Evolutionary conservation across 2,113 vertebrate genomes (phyloP), one percentile per base, ranked within the genome.

Genomic region (Pedetes capensis): DNA sequence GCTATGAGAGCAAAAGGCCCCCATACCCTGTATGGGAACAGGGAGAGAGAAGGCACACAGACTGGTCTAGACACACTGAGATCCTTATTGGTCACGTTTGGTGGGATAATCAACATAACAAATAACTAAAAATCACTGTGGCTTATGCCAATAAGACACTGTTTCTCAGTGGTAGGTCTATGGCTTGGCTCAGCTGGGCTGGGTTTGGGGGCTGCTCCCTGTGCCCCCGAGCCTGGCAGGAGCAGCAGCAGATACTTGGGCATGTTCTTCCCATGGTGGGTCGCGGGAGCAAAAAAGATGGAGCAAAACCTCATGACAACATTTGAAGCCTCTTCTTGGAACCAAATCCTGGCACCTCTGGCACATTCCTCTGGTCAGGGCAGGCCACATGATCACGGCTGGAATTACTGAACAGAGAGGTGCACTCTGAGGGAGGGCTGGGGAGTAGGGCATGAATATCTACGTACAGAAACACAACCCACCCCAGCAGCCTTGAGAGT

Each of bases 371-470:
- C 63, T 20, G 39, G 47, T 72, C 59, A 71, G 68, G 81, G 17
- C 18, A 55, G 47, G 23, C 16, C 47, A 42, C n/a, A 22, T 16
- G 59, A 53, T 3, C n/a, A 14, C 39, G n/a, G 9, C 2, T 59
- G 66, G 16, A 79, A 51, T 55, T 55, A 12, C 4, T 53, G 47
- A 47, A 25, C 22, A 32, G 47, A 25, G 37, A 42, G 27, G n/a
- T 0, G 5, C 37, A 44, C 34, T 32, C 51, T 47, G n/a, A 1
- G 2, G 32, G 25, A 53, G 27, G 42, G 34, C 32, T 5, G 51
- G 11, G 32, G 23, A 29, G 4, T 11, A 7, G 22, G 34, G 55
- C 4, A 1, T 39, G 11, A n/a, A 7, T 14, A 39, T 17, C 0
- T 39, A 29, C 47, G 3, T 5, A 61, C 42, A 32, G 66, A 22